Conservation (phyloP, 1,140 invertebrate genomes). For the Belonocnema kinseyi region DNA sequence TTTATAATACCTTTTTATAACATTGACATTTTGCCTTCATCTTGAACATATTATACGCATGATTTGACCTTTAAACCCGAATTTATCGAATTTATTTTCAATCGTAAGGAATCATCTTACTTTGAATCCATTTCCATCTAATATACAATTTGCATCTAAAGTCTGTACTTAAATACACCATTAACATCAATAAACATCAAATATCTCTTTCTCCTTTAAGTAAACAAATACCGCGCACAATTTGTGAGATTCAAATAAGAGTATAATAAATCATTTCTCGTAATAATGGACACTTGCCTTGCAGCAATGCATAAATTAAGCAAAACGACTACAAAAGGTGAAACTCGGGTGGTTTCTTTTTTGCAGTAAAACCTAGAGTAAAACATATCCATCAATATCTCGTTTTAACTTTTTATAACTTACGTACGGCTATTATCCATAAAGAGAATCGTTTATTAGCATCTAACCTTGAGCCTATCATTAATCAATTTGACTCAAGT, state of each 20-base stretch:
- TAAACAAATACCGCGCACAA: constrained; percentile 10
- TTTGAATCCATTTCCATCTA: neutral
- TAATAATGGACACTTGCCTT: neutral
- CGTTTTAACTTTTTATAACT: neutral
- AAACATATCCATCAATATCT: constrained; percentile 7
- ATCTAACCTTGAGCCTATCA: constrained; percentile 24
- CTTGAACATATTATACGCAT: too few species aligned
- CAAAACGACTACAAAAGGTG: constrained; percentile 17
- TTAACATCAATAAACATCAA: constrained; percentile 5
- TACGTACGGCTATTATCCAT: neutral
- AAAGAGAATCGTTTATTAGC: constrained; percentile 6
- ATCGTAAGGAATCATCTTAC: neutral
- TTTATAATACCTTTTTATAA: too few species aligned
- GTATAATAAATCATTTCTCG: neutral
- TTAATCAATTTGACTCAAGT: constrained; percentile 17
- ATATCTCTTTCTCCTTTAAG: neutral
- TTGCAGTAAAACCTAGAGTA: neutral
- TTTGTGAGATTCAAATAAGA: neutral
- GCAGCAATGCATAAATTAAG: constrained; percentile 24
- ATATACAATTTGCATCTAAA: neutral
- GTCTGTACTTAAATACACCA: neutral
- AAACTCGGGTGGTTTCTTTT: constrained; percentile 1
- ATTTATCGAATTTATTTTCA: too few species aligned
- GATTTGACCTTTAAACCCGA: too few species aligned
- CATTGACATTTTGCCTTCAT: too few species aligned